These are phyloP conservation scores for Acanthosepion pharaonis DNA, from an alignment of 2,888 invertebrate genomes.

Conservation along the genomic window DNA sequence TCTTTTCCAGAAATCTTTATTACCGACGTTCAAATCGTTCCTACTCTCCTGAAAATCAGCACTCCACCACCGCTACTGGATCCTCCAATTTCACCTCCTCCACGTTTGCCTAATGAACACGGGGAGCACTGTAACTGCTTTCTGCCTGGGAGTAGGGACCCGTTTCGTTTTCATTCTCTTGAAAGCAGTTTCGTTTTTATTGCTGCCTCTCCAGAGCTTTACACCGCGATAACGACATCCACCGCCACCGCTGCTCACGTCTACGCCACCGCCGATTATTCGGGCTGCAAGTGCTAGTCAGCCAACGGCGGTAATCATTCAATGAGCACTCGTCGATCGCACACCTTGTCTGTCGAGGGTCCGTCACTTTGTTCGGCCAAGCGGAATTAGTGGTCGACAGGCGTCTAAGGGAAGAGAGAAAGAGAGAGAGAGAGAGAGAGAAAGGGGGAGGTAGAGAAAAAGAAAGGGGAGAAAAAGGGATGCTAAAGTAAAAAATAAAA, in stretches of 20 bases:
- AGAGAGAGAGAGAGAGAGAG: not conserved
- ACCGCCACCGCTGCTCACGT: not conserved
- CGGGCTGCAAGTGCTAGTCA: not conserved
- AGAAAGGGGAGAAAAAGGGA: not conserved
- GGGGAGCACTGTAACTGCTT: not conserved
- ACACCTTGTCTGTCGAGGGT: not conserved
- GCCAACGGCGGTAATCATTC: not conserved
- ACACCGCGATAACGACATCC: not conserved
- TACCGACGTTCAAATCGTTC: not conserved
- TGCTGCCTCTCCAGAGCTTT: not conserved
- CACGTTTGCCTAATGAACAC: not conserved
- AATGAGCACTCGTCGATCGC: not conserved
- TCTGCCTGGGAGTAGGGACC: not conserved
- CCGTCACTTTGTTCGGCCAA: not conserved
- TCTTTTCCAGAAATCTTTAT: not conserved
- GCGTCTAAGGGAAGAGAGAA: not conserved
- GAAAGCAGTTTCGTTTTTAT: not conserved
- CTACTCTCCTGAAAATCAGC: not conserved
- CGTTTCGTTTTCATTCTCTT: not conserved
- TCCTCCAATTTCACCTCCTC: not conserved
- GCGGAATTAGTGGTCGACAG: not conserved
- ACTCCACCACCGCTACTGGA: not conserved
- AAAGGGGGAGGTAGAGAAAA: not conserved
- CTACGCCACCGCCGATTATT: not conserved
- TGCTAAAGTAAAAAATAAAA: not conserved